Evolutionary conservation across 1,140 invertebrate species (phyloP).

Genomic region (Brachionus rotundiformis): DNA sequence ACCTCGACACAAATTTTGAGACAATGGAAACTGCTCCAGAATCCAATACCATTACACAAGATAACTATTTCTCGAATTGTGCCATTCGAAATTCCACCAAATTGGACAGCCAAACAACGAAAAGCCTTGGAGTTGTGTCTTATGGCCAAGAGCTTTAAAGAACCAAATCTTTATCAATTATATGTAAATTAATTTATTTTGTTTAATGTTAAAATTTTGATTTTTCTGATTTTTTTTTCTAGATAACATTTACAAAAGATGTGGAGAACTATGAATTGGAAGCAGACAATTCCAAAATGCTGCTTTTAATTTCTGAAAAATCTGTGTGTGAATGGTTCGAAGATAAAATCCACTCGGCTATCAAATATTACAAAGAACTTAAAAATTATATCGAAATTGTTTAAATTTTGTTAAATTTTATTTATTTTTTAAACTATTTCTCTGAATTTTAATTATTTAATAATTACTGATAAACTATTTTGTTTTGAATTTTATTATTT

Average conservation of each 20-base stretch:
- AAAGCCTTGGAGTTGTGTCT: neutral
- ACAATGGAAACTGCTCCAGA: conserved; percentile 26
- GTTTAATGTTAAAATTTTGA: neutral
- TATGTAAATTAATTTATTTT: neutral
- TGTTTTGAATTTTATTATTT: neutral
- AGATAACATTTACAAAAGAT: neutral
- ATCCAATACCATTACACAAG: conserved; percentile 11
- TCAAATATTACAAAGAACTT: conserved; percentile 29
- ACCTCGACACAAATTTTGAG: conserved; percentile 47
- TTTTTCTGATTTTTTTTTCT: neutral
- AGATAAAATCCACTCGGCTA: conserved; percentile 26
- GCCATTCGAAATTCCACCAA: neutral
- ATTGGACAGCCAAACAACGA: neutral
- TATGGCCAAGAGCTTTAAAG: neutral
- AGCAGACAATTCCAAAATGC: neutral
- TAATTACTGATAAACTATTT: neutral
- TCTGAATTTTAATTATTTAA: neutral
- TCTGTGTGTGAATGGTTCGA: neutral
- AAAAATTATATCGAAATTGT: conserved; percentile 9
- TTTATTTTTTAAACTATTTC: neutral
- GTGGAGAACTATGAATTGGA: conserved; percentile 1
- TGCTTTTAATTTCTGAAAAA: neutral
- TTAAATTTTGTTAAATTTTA: conserved; percentile 5
- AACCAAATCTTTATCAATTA: neutral
- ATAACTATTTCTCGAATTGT: neutral